A percentile compares a stretch with the other conserved stretches of the same genome.
These are phyloP conservation scores for Gortyna flavago DNA, from an alignment of 2,888 invertebrate genomes.

Conservation along the genomic window DNA sequence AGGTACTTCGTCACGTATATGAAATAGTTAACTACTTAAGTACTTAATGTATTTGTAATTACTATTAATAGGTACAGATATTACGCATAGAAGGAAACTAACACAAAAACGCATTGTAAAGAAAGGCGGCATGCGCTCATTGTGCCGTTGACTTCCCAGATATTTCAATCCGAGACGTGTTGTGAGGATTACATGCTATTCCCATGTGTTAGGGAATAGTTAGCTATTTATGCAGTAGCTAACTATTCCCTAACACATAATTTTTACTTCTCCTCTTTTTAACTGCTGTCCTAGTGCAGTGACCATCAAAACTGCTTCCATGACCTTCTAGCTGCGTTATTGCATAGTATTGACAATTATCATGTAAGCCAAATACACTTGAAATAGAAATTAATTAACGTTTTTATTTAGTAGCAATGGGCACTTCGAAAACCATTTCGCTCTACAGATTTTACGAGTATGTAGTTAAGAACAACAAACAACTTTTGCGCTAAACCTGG, in stretches of 20 bases:
- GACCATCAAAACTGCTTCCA: neutral
- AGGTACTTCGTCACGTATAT: neutral
- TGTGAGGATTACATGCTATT: slow-evolving; percentile 40
- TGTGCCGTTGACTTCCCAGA: slow-evolving; percentile 44
- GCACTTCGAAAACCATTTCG: neutral
- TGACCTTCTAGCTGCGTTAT: neutral
- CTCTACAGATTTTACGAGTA: neutral
- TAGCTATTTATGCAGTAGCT: too few relatives aligned
- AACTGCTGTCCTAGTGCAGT: neutral
- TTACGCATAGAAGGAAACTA: slow-evolving; percentile 26
- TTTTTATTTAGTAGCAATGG: neutral
- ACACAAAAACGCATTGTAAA: slow-evolving; percentile 20
- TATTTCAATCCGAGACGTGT: slow-evolving; percentile 47
- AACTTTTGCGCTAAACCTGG: too few relatives aligned
- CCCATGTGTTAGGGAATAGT: too few relatives aligned
- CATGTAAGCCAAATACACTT: neutral
- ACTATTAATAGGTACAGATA: slow-evolving; percentile 9
- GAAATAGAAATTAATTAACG: neutral
- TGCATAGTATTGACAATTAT: too few relatives aligned
- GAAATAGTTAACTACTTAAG: neutral
- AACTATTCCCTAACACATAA: neutral
- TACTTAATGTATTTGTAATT: neutral
- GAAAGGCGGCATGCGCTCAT: slow-evolving; percentile 45
- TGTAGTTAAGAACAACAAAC: neutral
- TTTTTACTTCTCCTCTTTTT: neutral